Conservation (phyloP, 1,140 invertebrate species). For the Bombus balteatus region DNA sequence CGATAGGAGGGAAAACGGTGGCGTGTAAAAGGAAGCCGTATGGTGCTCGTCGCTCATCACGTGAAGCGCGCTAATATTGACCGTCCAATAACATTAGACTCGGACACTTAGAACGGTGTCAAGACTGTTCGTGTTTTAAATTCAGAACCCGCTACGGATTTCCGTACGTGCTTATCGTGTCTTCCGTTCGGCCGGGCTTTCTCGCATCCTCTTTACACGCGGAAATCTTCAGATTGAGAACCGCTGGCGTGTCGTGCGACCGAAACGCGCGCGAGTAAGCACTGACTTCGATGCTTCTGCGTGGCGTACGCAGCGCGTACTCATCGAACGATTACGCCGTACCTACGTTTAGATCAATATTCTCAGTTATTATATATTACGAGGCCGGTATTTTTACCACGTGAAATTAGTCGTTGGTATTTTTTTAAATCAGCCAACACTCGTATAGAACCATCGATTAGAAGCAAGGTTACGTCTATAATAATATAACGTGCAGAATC, state of each 20-base stretch:
- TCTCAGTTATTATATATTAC: constrained; percentile 2
- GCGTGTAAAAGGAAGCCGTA: constrained; percentile 56
- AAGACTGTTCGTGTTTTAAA: constrained; percentile 69
- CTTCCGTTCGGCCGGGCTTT: constrained; percentile 51
- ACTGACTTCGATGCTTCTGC: constrained; percentile 7
- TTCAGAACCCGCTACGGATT: constrained; percentile 68
- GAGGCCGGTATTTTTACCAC: neutral
- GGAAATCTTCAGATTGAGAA: constrained; percentile 11
- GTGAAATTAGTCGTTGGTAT: constrained; percentile 1
- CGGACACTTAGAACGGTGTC: constrained; percentile 43
- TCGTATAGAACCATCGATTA: neutral
- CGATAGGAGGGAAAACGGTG: constrained; percentile 29
- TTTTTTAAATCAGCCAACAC: neutral
- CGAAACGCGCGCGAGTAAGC: constrained; percentile 22
- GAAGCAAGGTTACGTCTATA: neutral
- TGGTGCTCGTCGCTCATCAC: constrained; percentile 41
- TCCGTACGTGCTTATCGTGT: constrained; percentile 61
- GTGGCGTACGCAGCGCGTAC: neutral
- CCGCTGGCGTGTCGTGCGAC: constrained; percentile 41
- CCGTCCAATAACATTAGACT: constrained; percentile 63
- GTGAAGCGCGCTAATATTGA: constrained; percentile 64
- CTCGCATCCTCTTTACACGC: constrained; percentile 1
- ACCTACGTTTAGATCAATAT: neutral
- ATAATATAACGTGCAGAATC: neutral
- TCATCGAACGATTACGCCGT: neutral